Base-by-base conservation (phyloP, 2,797 vertebrate genomes). In the Scolopax bukidnonensis region DNA sequence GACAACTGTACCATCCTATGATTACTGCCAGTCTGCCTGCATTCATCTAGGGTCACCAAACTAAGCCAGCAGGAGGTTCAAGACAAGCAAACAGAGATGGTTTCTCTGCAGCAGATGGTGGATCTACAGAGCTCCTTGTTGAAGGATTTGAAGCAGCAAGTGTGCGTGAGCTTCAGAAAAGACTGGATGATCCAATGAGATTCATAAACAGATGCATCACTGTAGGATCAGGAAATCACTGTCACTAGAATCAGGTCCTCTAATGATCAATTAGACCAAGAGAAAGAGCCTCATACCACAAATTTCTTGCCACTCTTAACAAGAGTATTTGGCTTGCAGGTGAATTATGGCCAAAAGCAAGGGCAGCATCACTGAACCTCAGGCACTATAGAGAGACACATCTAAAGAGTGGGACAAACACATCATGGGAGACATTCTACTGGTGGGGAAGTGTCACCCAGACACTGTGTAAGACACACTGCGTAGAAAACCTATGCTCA, bases 231-330 rank as follows among this genome's bases (percentile, higher is more conserved):
- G 40, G 57, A 70, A 73, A 79, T 10, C 36, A 18, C 13, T 2
- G 0, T 7, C 0, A 0, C 48, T 67, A 20, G 67, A 45, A 54
- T 59, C 9, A 24, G 7, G 25, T 30, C 25, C 33, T 50, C 17
- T 51, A 24, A 28, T 7, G 9, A 48, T 10, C 30, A 41, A 13
- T 11, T 11, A 80, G 16, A 53, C 12, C 48, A 56, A 59, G 18
- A 11, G 51, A 36, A 71, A 43, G 61, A 47, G 40, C 40, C 36
- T n/a, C 23, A 32, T 17, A n/a, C 8, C 50, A 60, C 32, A 60
- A 6, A 25, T 65, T 76, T 70, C 33, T 48, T 60, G 51, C 59
- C 45, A 53, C 40, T 59, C 15, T 14, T 38, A 28, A 38, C 5
- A 2, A 2, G 14, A 68, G 21, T 20, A 23, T 53, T n/a, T 33